A percentile compares a stretch with the other conserved stretches of the same genome.
Conservation (phyloP, 1,140 invertebrate genomes). For the Macrostomum lignano region DNA sequence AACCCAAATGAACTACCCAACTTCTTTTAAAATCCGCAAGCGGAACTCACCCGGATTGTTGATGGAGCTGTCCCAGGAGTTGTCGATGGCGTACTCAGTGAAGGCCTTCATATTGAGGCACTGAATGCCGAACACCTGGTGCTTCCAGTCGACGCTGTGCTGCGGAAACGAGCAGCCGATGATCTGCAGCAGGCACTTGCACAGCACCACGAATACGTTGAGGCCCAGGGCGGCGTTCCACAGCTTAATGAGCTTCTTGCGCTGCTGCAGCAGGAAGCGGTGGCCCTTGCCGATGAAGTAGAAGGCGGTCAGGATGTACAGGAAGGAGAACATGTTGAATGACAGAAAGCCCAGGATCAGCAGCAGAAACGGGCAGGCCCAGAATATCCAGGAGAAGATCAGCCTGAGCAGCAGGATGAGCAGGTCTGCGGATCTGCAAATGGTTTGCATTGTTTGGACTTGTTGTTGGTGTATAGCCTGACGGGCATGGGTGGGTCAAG, state of each 20-base stretch:
- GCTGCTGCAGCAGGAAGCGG: slow-evolving; percentile 58
- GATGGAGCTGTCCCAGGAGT: no score
- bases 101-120: slow-evolving; percentile 33
- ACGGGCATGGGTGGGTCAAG: no score
- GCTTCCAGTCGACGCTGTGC: slow-evolving; percentile 46
- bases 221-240: slow-evolving; percentile 68
- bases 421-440: no score
- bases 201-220: slow-evolving; percentile 56
- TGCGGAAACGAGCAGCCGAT: slow-evolving; percentile 54
- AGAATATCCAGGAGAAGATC: slow-evolving; percentile 43
- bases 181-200: slow-evolving; percentile 47
- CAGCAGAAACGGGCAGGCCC: slow-evolving; percentile 69
- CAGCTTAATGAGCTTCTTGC: slow-evolving; percentile 43
- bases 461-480: no score
- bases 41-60: no score
- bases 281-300: slow-evolving; percentile 86
- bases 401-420: no score
- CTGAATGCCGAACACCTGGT: slow-evolving; percentile 60
- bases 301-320: slow-evolving; percentile 79
- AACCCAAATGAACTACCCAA: no score
- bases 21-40: no score
- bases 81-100: background rate
- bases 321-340: slow-evolving; percentile 69
- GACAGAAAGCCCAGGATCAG: slow-evolving; percentile 70
- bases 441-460: no score